Evolutionary conservation across 2,888 invertebrate species (phyloP).

Genomic region (Drosophila planitibia): DNA sequence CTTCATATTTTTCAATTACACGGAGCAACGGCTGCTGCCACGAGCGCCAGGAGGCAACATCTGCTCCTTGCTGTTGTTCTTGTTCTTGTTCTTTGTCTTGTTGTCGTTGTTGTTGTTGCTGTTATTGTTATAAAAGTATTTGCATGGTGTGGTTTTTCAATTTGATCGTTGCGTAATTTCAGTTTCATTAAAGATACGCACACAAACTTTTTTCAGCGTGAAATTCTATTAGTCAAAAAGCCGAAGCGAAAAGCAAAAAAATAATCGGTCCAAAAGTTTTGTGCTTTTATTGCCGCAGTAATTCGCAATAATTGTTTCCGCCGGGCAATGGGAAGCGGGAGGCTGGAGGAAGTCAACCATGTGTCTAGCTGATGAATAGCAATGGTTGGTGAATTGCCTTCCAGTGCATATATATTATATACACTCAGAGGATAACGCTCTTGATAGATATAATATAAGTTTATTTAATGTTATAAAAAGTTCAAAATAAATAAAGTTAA

Average conservation of each 20-base stretch:
- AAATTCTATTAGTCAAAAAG: constrained; percentile 58
- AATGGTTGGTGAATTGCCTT: neutral
- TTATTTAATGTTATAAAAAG: neutral
- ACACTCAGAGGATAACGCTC: neutral
- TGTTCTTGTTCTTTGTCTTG: neutral
- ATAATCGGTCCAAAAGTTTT: constrained; percentile 41
- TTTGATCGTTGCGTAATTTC: constrained; percentile 63
- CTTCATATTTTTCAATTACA: constrained; percentile 80
- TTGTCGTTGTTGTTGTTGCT: constrained; percentile 20
- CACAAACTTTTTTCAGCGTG: constrained; percentile 45
- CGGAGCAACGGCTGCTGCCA: constrained; percentile 43
- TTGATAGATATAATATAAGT: too few species aligned
- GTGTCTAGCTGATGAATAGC: constrained; percentile 39
- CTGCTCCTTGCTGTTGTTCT: constrained; percentile 22
- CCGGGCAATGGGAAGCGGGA: constrained; percentile 29
- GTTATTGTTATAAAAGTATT: constrained; percentile 41
- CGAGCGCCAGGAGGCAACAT: constrained; percentile 42
- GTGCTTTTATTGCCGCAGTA: constrained; percentile 58
- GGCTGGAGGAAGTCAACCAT: constrained; percentile 30
- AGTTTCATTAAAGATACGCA: constrained; percentile 44
- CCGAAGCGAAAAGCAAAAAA: constrained; percentile 7
- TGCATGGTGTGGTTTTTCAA: constrained; percentile 68
- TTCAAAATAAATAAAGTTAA: neutral
- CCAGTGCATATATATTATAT: neutral
- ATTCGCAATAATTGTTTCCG: constrained; percentile 75